Percentiles rank a stretch among this genome's conserved stretches.
Evolutionary conservation across 2,888 invertebrate genomes (phyloP).

Genomic region (Dryadula phaetusa): DNA sequence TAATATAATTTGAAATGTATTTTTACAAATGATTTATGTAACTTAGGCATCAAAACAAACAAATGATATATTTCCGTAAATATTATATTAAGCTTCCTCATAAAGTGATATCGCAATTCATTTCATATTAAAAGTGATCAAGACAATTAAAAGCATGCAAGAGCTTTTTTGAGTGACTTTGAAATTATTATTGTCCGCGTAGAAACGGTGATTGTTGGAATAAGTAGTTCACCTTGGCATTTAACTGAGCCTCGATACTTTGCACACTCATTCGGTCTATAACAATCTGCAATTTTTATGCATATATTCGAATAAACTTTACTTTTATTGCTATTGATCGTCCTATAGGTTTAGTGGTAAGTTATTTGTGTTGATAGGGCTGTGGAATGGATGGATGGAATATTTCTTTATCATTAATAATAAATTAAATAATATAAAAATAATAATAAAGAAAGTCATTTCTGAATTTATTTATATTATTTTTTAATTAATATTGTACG

Average conservation of each 20-base stretch:
- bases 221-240: slow-evolving; percentile 77
- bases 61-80: not conserved
- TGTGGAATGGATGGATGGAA: no score
- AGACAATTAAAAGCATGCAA: not conserved
- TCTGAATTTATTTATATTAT: no score
- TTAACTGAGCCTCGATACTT: slow-evolving; percentile 55
- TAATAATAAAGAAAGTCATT: no score
- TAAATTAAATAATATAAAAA: no score
- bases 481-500: no score
- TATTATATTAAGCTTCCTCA: slow-evolving; percentile 52
- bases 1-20: no score
- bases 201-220: slow-evolving; percentile 63
- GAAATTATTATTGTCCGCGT: slow-evolving; percentile 47
- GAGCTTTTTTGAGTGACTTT: slow-evolving; percentile 45
- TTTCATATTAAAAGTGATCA: not conserved
- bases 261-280: slow-evolving; percentile 41
- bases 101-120: not conserved
- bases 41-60: no score
- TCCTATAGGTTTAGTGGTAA: not conserved
- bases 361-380: not conserved
- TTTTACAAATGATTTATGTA: no score
- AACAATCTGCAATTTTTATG: slow-evolving; percentile 42
- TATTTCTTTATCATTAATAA: no score
- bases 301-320: slow-evolving; percentile 19
- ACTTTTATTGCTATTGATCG: slow-evolving; percentile 2